These are phyloP conservation scores for Trissolcus basalis DNA, from an alignment of 1,140 invertebrate genomes.

Conservation along the genomic window DNA sequence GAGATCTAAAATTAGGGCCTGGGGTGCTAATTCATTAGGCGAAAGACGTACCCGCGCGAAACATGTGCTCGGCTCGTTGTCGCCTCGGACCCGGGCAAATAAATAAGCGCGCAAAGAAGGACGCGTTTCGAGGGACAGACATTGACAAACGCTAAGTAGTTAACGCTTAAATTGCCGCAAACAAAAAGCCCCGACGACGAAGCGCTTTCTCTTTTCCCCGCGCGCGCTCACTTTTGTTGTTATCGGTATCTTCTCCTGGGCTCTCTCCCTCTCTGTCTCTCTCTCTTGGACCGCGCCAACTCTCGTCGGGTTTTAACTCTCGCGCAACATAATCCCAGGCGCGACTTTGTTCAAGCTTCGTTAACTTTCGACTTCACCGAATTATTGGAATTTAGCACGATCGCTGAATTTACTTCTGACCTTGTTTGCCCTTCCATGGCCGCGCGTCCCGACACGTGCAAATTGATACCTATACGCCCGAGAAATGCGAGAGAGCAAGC, in stretches of 20 bases:
- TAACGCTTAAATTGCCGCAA: constrained; percentile 37
- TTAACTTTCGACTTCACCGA: constrained; percentile 47
- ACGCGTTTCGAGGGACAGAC: constrained; percentile 18
- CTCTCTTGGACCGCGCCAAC: no score
- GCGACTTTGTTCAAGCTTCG: constrained; percentile 47
- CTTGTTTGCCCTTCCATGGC: constrained; percentile 34
- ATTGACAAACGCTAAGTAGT: constrained; percentile 38
- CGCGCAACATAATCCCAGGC: constrained; percentile 22
- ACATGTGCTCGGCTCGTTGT: constrained; percentile 27
- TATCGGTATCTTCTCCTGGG: no score
- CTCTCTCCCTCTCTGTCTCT: no score
- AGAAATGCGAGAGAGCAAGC: constrained; percentile 27
- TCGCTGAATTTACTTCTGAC: constrained; percentile 31
- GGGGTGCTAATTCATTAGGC: constrained; percentile 33
- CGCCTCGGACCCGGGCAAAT: constrained; percentile 20
- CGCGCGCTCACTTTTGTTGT: no score
- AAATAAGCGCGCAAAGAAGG: constrained; percentile 37
- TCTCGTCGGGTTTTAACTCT: constrained; percentile 2
- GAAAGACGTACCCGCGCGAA: constrained; percentile 23
- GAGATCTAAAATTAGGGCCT: constrained; percentile 25
- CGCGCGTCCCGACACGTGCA: constrained; percentile 13
- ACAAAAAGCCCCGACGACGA: constrained; percentile 21
- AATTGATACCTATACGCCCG: constrained; percentile 7
- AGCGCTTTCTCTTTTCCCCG: constrained; percentile 26
- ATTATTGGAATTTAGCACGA: constrained; percentile 46